These are phyloP conservation scores for Melinaea menophilus DNA, from an alignment of 2,888 invertebrate genomes.

Conservation along the genomic window DNA sequence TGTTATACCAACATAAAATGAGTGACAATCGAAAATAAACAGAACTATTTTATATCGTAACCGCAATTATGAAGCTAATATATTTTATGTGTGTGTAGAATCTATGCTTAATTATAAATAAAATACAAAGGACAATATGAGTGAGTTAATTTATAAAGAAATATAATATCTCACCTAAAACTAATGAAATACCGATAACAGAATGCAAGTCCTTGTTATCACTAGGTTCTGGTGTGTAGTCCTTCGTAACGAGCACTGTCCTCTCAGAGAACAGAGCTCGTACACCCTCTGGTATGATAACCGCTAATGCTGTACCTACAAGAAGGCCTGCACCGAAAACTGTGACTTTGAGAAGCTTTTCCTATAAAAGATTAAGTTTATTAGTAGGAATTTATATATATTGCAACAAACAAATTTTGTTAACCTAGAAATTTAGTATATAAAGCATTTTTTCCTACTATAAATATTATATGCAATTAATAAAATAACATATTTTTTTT, in stretches of 20 bases:
- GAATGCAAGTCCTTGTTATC: conserved; percentile 82
- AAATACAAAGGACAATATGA: too few relatives aligned
- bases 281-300: conserved; percentile 99
- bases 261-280: conserved; percentile 82
- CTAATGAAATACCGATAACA: conserved; percentile 94
- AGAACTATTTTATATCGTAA: too few relatives aligned
- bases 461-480: too few relatives aligned
- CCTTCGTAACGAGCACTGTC: conserved; percentile 52
- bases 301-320: conserved; percentile 97
- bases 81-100: too few relatives aligned
- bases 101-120: too few relatives aligned
- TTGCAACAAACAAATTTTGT: background rate
- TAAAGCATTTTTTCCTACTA: too few relatives aligned
- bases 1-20: too few relatives aligned
- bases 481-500: too few relatives aligned
- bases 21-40: too few relatives aligned
- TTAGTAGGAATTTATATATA: conserved; percentile 7
- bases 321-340: conserved; percentile 97
- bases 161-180: conserved; percentile 78
- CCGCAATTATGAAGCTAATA: too few relatives aligned
- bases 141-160: too few relatives aligned
- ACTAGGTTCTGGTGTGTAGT: conserved; percentile 55
- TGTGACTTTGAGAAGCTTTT: conserved; percentile 94
- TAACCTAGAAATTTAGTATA: background rate
- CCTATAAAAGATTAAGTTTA: conserved; percentile 77